Conservation (phyloP, 92 coral and sea anemone genomes). For the Porites cylindrica region DNA sequence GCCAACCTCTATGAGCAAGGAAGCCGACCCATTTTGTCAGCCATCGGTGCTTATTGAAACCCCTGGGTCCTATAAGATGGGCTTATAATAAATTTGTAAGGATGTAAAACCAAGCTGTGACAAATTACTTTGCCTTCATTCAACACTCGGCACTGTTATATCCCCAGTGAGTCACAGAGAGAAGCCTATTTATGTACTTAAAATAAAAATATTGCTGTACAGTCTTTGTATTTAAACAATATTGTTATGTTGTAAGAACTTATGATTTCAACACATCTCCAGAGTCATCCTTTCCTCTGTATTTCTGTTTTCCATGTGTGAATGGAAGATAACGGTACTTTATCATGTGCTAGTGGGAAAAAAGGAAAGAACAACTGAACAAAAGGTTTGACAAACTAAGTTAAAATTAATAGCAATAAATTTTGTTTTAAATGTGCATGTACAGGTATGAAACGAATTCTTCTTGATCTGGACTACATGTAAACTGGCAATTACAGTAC, state of each 20-base stretch:
- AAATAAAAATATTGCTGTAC: conserved; percentile 50
- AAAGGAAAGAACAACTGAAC: background rate
- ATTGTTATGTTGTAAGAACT: conserved; percentile 10
- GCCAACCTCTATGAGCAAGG: no score
- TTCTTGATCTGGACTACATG: no score
- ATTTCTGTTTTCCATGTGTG: conserved; percentile 93
- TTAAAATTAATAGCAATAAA: no score
- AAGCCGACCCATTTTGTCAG: no score
- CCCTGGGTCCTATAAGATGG: no score
- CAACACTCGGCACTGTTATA: background rate
- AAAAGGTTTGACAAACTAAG: background rate
- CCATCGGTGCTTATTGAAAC: no score
- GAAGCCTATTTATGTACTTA: background rate
- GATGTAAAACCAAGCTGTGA: no score
- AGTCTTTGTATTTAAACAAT: conserved; percentile 15
- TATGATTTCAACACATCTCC: conserved; percentile 92
- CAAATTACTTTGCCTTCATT: no score
- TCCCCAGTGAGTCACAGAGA: background rate
- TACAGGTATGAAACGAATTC: no score
- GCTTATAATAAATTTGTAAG: no score
- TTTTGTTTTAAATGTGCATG: background rate
- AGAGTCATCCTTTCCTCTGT: conserved; percentile 92
- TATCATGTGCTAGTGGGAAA: conserved; percentile 88
- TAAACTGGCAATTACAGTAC: no score
- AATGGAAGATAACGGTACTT: conserved; percentile 94